Evolutionary conservation across 2,888 invertebrate genomes (phyloP).

Genomic region (Ochropleura plecta): DNA sequence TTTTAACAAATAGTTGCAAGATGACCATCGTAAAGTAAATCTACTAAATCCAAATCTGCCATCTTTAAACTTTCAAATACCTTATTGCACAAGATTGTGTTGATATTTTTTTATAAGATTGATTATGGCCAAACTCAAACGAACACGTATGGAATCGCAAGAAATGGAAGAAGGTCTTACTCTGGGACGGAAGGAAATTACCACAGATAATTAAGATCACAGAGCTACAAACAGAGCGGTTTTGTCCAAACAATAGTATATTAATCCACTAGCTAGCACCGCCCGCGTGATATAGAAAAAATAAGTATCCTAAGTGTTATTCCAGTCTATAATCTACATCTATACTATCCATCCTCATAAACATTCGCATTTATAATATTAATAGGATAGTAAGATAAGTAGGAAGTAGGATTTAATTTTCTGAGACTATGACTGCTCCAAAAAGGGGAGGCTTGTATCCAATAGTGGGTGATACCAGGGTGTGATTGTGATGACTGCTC

Average conservation of each 20-base stretch:
- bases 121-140: background rate
- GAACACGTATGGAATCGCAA: background rate
- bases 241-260: background rate
- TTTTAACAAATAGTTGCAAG: constrained; percentile 45
- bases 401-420: background rate
- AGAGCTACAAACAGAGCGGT: background rate
- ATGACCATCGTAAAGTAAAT: constrained; percentile 44
- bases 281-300: too few relatives aligned
- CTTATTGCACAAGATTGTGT: constrained; percentile 29
- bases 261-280: too few relatives aligned
- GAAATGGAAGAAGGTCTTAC: background rate
- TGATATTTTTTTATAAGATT: background rate
- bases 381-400: too few relatives aligned
- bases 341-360: too few relatives aligned
- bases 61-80: constrained; percentile 42
- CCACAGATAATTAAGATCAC: background rate
- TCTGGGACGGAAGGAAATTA: background rate
- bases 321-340: too few relatives aligned
- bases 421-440: background rate
- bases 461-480: too few relatives aligned
- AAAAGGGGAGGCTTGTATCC: too few relatives aligned
- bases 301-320: too few relatives aligned
- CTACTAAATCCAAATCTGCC: constrained; percentile 35
- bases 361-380: too few relatives aligned
- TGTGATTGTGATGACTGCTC: background rate